These are phyloP conservation scores for Drosophila greeni DNA, from an alignment of 2,888 invertebrate genomes.

Conservation along the genomic window DNA sequence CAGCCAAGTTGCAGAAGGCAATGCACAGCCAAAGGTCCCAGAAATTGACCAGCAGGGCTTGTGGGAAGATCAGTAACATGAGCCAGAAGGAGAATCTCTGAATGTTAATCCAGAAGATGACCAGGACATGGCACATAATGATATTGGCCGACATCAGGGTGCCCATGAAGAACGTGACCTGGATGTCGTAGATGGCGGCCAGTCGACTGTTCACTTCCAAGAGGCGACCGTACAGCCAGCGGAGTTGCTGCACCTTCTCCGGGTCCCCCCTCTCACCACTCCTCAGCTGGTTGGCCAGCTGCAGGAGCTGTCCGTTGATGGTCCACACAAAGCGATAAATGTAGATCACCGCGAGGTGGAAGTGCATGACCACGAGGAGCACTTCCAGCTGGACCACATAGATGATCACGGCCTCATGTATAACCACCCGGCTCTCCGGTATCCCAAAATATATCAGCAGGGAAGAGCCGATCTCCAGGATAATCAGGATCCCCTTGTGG, in stretches of 20 bases:
- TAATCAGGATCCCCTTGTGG: slow-evolving; percentile 3
- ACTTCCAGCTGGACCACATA: slow-evolving; percentile 10
- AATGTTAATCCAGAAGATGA: slow-evolving; percentile 16
- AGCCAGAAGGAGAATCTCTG: neutral
- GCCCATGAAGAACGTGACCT: slow-evolving; percentile 14
- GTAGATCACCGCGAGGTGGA: slow-evolving; percentile 19
- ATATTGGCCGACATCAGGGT: slow-evolving; percentile 17
- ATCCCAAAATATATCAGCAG: slow-evolving; percentile 1
- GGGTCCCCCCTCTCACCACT: slow-evolving; percentile 9
- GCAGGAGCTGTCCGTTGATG: slow-evolving; percentile 32
- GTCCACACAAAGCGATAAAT: slow-evolving; percentile 39
- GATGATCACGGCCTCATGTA: neutral
- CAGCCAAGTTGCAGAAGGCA: slow-evolving; percentile 26
- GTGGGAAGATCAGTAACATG: slow-evolving; percentile 5
- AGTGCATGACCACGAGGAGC: slow-evolving; percentile 20
- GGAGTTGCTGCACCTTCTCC: neutral
- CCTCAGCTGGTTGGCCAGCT: slow-evolving; percentile 17
- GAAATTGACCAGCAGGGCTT: slow-evolving; percentile 8
- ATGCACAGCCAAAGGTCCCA: slow-evolving; percentile 30
- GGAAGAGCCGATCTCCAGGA: slow-evolving; percentile 9
- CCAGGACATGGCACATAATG: slow-evolving; percentile 15
- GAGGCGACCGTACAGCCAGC: slow-evolving; percentile 11
- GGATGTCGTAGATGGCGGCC: slow-evolving; percentile 31
- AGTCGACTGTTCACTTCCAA: slow-evolving; percentile 16
- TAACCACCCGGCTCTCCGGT: neutral